Evolutionary conservation across 2,888 invertebrate genomes (phyloP).

Genomic region (Nesidiocoris tenuis): DNA sequence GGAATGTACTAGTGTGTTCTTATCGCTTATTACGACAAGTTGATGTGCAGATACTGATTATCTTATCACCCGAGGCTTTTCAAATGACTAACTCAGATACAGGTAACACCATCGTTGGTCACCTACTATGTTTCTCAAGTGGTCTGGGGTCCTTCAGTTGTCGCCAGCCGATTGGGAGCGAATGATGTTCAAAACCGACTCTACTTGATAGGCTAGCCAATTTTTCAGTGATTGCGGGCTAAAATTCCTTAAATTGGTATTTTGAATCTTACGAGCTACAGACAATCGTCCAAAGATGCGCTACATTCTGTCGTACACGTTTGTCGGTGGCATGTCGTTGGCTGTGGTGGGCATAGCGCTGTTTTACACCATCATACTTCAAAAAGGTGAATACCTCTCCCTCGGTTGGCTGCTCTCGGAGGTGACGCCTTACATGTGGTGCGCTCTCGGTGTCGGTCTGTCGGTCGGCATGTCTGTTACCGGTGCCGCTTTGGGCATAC

Average conservation of each 20-base stretch:
- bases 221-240: too few species aligned
- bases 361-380: conserved; percentile 53
- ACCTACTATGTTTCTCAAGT: not conserved
- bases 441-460: conserved; percentile 87
- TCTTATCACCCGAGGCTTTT: not conserved
- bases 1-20: too few species aligned
- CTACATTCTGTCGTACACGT: conserved; percentile 41
- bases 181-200: too few species aligned
- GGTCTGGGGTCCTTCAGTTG: not conserved
- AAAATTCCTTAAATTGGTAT: too few species aligned
- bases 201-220: too few species aligned
- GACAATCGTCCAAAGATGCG: conserved; percentile 36
- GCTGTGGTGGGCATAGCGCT: conserved; percentile 20
- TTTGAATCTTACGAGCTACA: too few species aligned
- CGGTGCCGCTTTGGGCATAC: conserved; percentile 96
- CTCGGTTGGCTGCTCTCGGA: conserved; percentile 87
- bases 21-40: not conserved
- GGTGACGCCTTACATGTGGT: conserved; percentile 93
- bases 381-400: conserved; percentile 82
- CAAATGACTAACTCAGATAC: not conserved
- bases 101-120: not conserved
- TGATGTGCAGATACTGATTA: not conserved
- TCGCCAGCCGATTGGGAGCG: not conserved
- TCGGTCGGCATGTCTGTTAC: conserved; percentile 94
- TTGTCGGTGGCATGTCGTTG: conserved; percentile 17